Conservation (phyloP, 2,113 vertebrate species). For the Nyctibius bracteatus region DNA sequence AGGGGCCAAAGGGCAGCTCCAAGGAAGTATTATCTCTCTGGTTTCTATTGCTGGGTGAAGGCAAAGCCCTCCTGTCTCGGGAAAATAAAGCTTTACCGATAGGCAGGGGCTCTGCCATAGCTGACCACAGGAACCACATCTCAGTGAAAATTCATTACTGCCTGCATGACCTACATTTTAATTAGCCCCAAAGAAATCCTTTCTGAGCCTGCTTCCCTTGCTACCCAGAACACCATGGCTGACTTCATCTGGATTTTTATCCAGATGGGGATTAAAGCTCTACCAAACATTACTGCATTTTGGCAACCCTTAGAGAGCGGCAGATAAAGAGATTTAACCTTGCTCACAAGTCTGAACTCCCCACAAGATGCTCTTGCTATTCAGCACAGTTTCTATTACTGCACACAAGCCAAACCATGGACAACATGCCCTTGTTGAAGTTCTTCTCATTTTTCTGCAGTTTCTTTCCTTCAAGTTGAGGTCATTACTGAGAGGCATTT, state of each 20-base stretch:
- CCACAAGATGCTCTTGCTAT: not conserved
- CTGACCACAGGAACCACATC: not conserved
- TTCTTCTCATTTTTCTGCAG: not conserved
- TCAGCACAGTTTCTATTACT: not conserved
- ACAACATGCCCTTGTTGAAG: not conserved
- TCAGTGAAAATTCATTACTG: conserved; percentile 2
- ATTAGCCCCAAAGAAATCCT: conserved; percentile 39
- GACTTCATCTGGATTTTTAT: not conserved
- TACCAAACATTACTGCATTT: not conserved
- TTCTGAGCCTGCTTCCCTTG: not conserved
- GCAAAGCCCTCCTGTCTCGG: not conserved
- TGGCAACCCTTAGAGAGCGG: not conserved
- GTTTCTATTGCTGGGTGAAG: not conserved
- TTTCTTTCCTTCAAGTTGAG: not conserved
- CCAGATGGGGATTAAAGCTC: not conserved
- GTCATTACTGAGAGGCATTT: not conserved
- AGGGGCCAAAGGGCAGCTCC: conserved; percentile 3
- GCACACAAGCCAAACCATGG: not conserved
- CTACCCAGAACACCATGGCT: not conserved
- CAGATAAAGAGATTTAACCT: not conserved
- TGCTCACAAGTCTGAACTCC: not conserved
- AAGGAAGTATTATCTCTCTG: not conserved
- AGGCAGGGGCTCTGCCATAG: not conserved
- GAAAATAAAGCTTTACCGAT: not conserved
- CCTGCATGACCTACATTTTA: conserved; percentile 50